Conservation (phyloP, 2,797 vertebrate genomes). For the Lophius americanus region DNA sequence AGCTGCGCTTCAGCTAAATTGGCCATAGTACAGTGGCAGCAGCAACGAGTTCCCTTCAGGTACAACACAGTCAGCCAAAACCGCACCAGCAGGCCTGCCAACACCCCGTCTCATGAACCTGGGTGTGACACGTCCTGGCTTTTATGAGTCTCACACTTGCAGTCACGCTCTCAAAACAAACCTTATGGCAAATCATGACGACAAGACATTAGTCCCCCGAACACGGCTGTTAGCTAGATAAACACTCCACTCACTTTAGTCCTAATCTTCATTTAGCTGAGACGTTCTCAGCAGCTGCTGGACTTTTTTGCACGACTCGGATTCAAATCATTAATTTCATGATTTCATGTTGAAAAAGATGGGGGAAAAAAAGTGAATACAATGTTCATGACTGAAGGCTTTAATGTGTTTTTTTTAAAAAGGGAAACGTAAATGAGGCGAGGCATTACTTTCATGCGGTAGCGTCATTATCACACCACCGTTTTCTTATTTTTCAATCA, state of each 20-base stretch:
- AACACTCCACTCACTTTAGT: constrained; percentile 58
- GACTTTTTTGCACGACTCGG: constrained; percentile 36
- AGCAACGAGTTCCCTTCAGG: constrained; percentile 68
- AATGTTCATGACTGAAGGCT: constrained; percentile 31
- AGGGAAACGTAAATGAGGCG: constrained; percentile 11
- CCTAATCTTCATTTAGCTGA: constrained; percentile 62
- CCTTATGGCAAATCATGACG: constrained; percentile 63
- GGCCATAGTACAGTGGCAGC: constrained; percentile 62
- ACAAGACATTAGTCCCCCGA: constrained; percentile 53
- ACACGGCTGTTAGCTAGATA: constrained; percentile 51
- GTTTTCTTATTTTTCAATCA: constrained; percentile 6
- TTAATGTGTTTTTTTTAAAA: constrained; percentile 24
- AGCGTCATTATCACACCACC: constrained; percentile 29
- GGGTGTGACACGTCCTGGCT: constrained; percentile 67
- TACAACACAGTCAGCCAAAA: constrained; percentile 69
- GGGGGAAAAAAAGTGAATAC: constrained; percentile 27
- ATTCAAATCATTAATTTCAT: constrained; percentile 54
- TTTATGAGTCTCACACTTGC: constrained; percentile 58
- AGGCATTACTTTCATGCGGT: constrained; percentile 20
- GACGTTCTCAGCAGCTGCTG: constrained; percentile 22
- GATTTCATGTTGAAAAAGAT: constrained; percentile 40
- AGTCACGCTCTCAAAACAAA: constrained; percentile 66
- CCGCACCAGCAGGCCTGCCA: constrained; percentile 62
- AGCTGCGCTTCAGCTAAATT: constrained; percentile 79
- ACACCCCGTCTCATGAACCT: constrained; percentile 63